Percentiles rank a stretch among this genome's conserved stretches.
These are phyloP conservation scores for Melanotaenia duboulayi DNA, from an alignment of 2,113 vertebrate genomes.

Conservation along the genomic window DNA sequence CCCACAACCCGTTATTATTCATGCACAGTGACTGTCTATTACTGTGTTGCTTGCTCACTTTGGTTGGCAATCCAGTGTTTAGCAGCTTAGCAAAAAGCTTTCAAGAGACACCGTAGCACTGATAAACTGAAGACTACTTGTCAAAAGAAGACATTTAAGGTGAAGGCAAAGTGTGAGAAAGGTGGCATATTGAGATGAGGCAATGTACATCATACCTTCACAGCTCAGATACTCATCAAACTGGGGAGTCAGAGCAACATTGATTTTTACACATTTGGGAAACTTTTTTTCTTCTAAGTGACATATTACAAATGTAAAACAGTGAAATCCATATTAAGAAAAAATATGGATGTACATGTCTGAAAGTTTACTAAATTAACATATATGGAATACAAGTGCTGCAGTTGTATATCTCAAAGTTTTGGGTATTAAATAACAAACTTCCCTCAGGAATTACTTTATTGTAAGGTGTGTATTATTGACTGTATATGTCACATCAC, in stretches of 20 bases:
- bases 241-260: background rate
- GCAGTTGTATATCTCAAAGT: background rate
- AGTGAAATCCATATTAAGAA: background rate
- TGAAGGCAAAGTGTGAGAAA: constrained; percentile 29
- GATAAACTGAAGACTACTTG: constrained; percentile 57
- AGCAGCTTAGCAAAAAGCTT: constrained; percentile 71
- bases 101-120: constrained; percentile 52
- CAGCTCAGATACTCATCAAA: background rate
- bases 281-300: background rate
- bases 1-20: constrained; percentile 63
- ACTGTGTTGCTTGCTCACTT: constrained; percentile 62
- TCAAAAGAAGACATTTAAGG: constrained; percentile 47
- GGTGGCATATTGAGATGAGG: background rate
- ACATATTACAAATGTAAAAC: background rate
- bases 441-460: background rate
- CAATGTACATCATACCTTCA: constrained; percentile 33
- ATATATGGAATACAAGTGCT: background rate
- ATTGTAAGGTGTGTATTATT: background rate
- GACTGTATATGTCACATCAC: background rate
- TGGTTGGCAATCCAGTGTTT: constrained; percentile 51
- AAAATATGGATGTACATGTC: background rate
- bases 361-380: background rate
- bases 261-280: constrained; percentile 3
- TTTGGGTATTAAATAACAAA: background rate
- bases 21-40: constrained; percentile 62